Base-by-base conservation (phyloP, 2,797 vertebrate genomes). In the Catostomus latipinnis region DNA sequence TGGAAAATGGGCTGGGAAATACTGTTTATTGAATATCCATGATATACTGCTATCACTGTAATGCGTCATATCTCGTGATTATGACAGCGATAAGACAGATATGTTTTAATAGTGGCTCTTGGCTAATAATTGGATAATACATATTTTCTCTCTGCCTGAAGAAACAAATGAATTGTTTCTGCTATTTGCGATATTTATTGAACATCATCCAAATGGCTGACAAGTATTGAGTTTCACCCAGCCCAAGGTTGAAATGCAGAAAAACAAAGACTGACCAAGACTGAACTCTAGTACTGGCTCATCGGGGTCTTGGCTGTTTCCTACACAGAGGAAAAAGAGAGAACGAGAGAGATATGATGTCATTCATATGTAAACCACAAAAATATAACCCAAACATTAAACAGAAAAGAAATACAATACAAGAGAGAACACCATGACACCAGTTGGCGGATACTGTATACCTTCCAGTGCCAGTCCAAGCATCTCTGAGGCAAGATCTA, bases 271-370 rank as follows among this genome's bases (percentile, higher is more conserved):
- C 96, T 88, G 89, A 99, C 98, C 95, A 80, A 99, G 93, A 83
- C 96, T 98, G 93, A 99, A 98, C 91, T 99, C 98, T 84, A 99
- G 93, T 86, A 99, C 96, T 0, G 98, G 98, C 76, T 98, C 97
- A 85, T 99, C 98, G 69, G 98, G 97, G 90, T 99, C 98, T 87
- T 97, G 95, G 86, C 95, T 93, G 83, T 98, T 99, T 88, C 97
- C 98, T 99, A 82, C 34, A 82, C 82, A 91, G 89, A 81, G 62
- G 56, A 49, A 80, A 63, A 74, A 9, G 18, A 76, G 5, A 71
- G 5, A 63, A 18, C 50, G 14, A n/a, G 6, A 68, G 0, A 65
- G 45, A 56, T 12, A 16, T 12, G 1, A 63, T 58, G 12, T 52
- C 2, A 8, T 6, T 58, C 14, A 34, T 5, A 5, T 16, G 10